phyloP scores from a whole-genome alignment of 2,113 vertebrate species.

The Sinosuthora webbiana region DNA sequence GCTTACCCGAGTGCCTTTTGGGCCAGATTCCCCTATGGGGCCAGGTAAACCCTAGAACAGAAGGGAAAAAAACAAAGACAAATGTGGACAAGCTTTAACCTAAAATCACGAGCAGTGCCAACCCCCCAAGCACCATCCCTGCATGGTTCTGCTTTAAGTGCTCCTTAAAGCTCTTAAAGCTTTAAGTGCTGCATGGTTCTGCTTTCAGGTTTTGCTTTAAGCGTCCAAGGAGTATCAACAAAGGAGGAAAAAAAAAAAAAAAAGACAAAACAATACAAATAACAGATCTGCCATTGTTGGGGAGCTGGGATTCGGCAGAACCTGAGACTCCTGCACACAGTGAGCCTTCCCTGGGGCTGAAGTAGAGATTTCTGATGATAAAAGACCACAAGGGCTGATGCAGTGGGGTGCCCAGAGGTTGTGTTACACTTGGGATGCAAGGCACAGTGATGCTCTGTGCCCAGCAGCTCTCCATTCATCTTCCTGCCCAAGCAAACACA shows the following conservation, averaged over 20 bases:
- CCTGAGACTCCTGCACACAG: not conserved
- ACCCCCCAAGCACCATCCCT: not conserved
- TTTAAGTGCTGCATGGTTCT: not conserved
- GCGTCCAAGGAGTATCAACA: not conserved
- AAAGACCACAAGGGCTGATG: not conserved
- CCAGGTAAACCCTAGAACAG: conserved; percentile 93
- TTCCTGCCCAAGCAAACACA: not conserved
- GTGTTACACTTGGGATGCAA: not conserved
- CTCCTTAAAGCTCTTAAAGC: not conserved
- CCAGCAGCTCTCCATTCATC: not conserved
- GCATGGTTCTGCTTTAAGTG: not conserved
- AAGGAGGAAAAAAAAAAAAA: not conserved
- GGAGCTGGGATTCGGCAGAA: not conserved
- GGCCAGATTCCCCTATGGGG: conserved; percentile 89
- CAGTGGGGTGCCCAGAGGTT: not conserved
- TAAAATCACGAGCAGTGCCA: not conserved
- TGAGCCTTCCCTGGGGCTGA: not conserved
- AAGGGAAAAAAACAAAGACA: conserved; percentile 66
- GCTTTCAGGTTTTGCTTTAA: not conserved
- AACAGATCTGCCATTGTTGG: conserved; percentile 13
- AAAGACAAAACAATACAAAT: not conserved
- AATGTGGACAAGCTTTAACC: conserved; percentile 65
- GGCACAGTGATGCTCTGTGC: not conserved
- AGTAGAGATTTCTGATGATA: not conserved
- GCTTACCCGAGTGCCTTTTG: conserved; percentile 95